Conservation (phyloP, 2,113 vertebrate species). For the Channa argus region DNA sequence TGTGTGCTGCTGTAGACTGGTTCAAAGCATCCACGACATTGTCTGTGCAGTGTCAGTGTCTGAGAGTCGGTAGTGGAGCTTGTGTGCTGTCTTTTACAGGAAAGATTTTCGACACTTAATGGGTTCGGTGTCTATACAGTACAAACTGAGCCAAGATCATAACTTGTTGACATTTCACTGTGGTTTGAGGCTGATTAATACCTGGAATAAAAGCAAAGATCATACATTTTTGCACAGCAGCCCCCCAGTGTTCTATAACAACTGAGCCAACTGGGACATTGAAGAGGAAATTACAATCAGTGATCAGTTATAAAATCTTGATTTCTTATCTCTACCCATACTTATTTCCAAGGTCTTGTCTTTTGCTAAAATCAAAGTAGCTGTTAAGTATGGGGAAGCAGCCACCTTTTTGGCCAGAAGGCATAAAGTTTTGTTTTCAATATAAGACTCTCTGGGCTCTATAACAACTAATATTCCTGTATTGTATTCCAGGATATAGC, state of each 20-base stretch:
- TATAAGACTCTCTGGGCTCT: constrained; percentile 15
- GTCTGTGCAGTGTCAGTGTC: too few relatives aligned
- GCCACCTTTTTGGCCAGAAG: not conserved
- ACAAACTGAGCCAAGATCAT: constrained; percentile 11
- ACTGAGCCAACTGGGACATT: not conserved
- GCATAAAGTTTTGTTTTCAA: constrained; percentile 36
- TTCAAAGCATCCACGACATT: too few relatives aligned
- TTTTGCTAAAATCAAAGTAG: constrained; percentile 16
- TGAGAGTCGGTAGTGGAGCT: too few relatives aligned
- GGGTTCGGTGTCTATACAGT: not conserved
- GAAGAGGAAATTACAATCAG: constrained; percentile 47
- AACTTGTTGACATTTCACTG: constrained; percentile 23
- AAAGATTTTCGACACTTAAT: too few relatives aligned
- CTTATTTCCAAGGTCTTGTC: constrained; percentile 19
- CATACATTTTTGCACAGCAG: not conserved
- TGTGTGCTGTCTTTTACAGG: too few relatives aligned
- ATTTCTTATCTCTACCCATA: constrained; percentile 37
- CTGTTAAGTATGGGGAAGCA: constrained; percentile 12
- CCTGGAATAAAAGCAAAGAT: constrained; percentile 30
- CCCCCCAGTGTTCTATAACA: constrained; percentile 4
- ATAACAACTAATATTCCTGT: constrained; percentile 47
- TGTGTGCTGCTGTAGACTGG: too few relatives aligned
- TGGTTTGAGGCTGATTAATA: constrained; percentile 43
- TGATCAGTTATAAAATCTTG: constrained; percentile 44
- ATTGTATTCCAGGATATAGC: constrained; percentile 56